Evolutionary conservation across 2,888 invertebrate species (phyloP).

Genomic region (Cynaeus angustus): DNA sequence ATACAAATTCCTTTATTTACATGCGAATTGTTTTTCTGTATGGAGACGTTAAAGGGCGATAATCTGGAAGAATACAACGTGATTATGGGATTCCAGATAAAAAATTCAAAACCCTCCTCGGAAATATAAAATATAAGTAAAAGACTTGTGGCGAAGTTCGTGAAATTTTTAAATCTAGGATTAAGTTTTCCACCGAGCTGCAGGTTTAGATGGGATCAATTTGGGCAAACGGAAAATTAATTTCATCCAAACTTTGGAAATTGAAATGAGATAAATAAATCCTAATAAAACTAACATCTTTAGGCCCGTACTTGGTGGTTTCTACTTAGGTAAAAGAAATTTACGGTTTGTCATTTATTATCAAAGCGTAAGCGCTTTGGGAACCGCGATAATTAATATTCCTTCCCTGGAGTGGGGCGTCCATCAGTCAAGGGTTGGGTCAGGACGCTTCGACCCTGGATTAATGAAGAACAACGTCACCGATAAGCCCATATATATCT

Average conservation of each 20-base stretch:
- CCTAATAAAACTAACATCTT: conserved; percentile 33
- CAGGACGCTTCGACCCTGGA: conserved; percentile 54
- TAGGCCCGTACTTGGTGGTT: background rate
- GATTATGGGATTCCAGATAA: conserved; percentile 1
- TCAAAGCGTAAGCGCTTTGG: conserved; percentile 54
- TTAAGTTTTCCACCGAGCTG: too few species aligned
- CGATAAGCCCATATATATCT: conserved; percentile 58
- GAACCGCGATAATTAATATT: conserved; percentile 62
- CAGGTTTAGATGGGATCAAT: conserved; percentile 1
- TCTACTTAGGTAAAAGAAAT: conserved; percentile 56
- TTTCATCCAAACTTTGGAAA: conserved; percentile 13
- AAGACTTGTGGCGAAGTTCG: too few species aligned
- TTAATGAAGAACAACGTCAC: conserved; percentile 59
- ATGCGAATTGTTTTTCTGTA: conserved; percentile 48
- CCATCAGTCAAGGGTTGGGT: conserved; percentile 54
- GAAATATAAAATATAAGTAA: too few species aligned
- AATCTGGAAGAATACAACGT: background rate
- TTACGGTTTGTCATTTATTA: conserved; percentile 61
- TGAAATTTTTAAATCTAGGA: too few species aligned
- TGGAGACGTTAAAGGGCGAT: conserved; percentile 14
- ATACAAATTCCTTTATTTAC: conserved; percentile 49
- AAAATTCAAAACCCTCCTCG: background rate
- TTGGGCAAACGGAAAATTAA: conserved; percentile 38
- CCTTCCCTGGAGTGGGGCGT: conserved; percentile 55
- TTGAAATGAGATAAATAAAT: conserved; percentile 48